A percentile compares a stretch with the other conserved stretches of the same genome.
These are phyloP conservation scores for Euwallacea similis DNA, from an alignment of 1,140 invertebrate species.

Conservation along the genomic window DNA sequence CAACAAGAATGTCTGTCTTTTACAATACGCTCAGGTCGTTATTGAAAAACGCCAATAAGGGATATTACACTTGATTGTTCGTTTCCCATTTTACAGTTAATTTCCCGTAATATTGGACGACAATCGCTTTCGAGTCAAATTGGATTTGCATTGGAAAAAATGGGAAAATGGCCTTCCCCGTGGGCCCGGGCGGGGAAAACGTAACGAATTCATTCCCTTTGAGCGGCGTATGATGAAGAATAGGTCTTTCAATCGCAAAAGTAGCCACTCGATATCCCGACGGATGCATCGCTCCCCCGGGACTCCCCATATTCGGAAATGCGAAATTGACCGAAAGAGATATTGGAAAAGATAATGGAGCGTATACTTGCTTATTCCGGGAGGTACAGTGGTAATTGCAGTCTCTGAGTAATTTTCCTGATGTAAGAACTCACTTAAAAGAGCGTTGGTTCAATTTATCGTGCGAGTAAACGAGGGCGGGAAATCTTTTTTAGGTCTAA, in stretches of 20 bases:
- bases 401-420: too few relatives aligned
- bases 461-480: conserved; percentile 28
- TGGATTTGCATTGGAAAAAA: too few relatives aligned
- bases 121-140: too few relatives aligned
- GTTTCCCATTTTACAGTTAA: too few relatives aligned
- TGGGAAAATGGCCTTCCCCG: too few relatives aligned
- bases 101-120: too few relatives aligned
- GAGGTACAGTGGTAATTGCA: neutral
- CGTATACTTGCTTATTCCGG: conserved; percentile 9
- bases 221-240: conserved; percentile 18
- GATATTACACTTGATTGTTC: too few relatives aligned
- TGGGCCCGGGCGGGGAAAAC: neutral
- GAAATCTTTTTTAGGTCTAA: conserved; percentile 36
- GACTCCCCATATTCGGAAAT: conserved; percentile 27
- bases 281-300: conserved; percentile 34
- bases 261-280: conserved; percentile 34
- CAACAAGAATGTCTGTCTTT: too few relatives aligned
- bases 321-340: conserved; percentile 33
- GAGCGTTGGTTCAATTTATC: conserved; percentile 18
- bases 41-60: too few relatives aligned
- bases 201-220: conserved; percentile 34
- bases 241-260: conserved; percentile 31
- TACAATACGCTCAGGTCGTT: too few relatives aligned
- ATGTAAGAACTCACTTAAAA: too few relatives aligned
- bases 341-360: conserved; percentile 38